These are phyloP conservation scores for Procambarus virginalis DNA, from an alignment of 1,140 invertebrate species.

Conservation along the genomic window DNA sequence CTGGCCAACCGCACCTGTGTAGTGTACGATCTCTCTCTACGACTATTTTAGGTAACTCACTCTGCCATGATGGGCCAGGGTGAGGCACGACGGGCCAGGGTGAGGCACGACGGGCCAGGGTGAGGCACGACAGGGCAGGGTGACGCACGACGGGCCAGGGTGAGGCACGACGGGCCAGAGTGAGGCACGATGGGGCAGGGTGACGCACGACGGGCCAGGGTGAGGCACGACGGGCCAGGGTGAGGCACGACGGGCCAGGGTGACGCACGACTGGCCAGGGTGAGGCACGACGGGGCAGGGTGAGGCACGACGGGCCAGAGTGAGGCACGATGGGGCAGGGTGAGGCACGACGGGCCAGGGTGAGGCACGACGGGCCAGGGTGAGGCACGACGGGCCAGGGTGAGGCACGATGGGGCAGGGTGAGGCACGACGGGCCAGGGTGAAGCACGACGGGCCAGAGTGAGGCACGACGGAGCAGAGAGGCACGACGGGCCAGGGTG, in stretches of 20 bases:
- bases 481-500: background rate
- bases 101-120: no score
- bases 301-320: no score
- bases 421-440: background rate
- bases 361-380: background rate
- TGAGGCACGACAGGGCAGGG: background rate
- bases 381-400: background rate
- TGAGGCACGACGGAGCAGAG: background rate
- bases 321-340: no score
- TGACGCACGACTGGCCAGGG: no score
- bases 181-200: background rate
- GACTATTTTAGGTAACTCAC: no score
- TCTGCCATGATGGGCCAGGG: no score
- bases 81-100: no score
- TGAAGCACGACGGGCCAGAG: background rate
- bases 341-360: background rate
- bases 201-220: background rate
- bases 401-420: background rate
- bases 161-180: background rate
- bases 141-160: background rate
- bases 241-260: no score
- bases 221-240: no score
- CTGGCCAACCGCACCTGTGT: no score
- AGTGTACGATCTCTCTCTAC: no score
- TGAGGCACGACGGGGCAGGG: no score